These are phyloP conservation scores for Rhinoderma darwinii DNA, from an alignment of 2,113 vertebrate genomes.

Conservation along the genomic window DNA sequence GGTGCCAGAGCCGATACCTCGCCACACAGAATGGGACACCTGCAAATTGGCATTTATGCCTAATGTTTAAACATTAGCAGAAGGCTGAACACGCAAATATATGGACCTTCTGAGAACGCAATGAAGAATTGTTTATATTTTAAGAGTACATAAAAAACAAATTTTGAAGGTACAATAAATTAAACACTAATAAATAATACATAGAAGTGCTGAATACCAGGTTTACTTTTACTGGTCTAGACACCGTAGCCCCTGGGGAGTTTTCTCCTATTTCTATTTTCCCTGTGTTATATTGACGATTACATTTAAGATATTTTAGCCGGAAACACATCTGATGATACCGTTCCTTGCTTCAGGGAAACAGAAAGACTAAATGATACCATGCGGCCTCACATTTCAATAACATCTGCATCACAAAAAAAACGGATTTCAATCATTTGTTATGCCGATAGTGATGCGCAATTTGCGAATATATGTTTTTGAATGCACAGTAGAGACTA, in stretches of 20 bases:
- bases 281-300: neutral
- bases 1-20: no score
- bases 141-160: neutral
- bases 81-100: no score
- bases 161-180: neutral
- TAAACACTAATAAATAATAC: neutral
- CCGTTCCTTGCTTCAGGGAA: neutral
- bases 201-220: neutral
- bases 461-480: neutral
- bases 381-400: neutral
- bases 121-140: neutral
- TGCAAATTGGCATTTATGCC: no score
- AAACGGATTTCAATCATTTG: neutral
- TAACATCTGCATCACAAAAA: slow-evolving; percentile 7
- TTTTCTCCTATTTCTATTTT: neutral
- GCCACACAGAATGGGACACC: no score
- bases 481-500: neutral
- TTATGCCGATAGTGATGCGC: neutral
- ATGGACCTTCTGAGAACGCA: no score
- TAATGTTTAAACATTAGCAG: no score
- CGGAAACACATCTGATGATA: neutral
- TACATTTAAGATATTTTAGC: neutral
- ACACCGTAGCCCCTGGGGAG: neutral
- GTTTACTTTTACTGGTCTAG: neutral
- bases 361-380: neutral